phyloP scores from a whole-genome alignment of 2,888 invertebrate genomes.

The Diloba caeruleocephala region DNA sequence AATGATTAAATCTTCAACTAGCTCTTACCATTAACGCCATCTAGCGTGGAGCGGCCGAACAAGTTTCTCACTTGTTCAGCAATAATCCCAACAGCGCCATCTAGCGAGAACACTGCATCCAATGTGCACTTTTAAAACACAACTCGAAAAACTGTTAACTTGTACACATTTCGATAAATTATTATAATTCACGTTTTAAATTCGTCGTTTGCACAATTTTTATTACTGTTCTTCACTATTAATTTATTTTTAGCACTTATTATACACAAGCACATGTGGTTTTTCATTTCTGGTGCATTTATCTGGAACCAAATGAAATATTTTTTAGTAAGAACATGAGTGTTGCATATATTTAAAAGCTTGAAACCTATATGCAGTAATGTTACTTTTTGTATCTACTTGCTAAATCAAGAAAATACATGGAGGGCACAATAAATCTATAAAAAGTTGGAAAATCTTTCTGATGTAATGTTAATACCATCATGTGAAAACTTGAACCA shows the following conservation, averaged over 20 bases:
- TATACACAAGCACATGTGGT: constrained; percentile 78
- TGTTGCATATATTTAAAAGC: no score
- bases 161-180: constrained; percentile 43
- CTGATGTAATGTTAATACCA: constrained; percentile 14
- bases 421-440: no score
- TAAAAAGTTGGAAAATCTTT: not conserved
- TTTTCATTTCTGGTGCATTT: constrained; percentile 72
- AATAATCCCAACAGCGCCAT: constrained; percentile 79
- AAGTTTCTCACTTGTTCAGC: constrained; percentile 68
- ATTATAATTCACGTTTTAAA: constrained; percentile 68
- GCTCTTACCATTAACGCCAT: constrained; percentile 78
- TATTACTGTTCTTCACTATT: constrained; percentile 67
- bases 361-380: no score
- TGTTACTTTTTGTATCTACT: no score
- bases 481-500: not conserved
- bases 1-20: constrained; percentile 2
- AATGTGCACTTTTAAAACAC: constrained; percentile 76
- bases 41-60: constrained; percentile 74
- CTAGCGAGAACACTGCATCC: constrained; percentile 86
- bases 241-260: constrained; percentile 68
- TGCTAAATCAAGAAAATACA: no score
- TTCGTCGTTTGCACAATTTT: constrained; percentile 64
- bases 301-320: constrained; percentile 77
- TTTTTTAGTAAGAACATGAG: no score
- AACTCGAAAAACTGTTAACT: constrained; percentile 58